A percentile compares a stretch with the other conserved stretches of the same genome.
Conservation (phyloP, 2,113 vertebrate species). For the Albula goreensis region DNA sequence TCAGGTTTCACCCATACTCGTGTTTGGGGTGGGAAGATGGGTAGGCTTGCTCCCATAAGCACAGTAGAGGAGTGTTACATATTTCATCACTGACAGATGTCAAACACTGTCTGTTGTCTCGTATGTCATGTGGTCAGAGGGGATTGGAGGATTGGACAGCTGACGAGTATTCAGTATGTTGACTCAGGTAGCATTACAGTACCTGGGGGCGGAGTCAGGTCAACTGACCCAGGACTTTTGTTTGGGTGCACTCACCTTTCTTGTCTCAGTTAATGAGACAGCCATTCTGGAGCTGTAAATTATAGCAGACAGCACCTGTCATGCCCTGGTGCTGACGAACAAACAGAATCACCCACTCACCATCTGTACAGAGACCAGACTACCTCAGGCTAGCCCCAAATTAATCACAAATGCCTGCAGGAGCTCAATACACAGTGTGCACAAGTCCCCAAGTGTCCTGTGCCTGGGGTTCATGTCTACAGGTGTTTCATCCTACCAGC, state of each 20-base stretch:
- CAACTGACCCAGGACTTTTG: background rate
- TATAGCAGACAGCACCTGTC: background rate
- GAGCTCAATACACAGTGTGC: background rate
- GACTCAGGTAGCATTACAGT: background rate
- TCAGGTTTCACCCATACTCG: background rate
- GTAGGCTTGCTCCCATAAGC: background rate
- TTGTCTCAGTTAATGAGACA: background rate
- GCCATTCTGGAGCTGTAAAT: background rate
- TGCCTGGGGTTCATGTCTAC: too few species aligned
- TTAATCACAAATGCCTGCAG: too few species aligned
- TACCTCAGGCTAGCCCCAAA: background rate
- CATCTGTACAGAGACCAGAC: background rate
- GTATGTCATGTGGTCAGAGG: background rate
- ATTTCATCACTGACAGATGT: slow-evolving; percentile 2
- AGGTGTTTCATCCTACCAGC: too few species aligned
- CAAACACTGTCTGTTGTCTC: background rate
- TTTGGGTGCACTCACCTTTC: background rate
- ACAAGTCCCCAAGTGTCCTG: background rate
- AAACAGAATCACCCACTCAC: background rate
- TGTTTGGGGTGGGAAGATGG: background rate
- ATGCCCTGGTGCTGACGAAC: background rate
- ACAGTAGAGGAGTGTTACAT: background rate
- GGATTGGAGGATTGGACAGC: too few species aligned
- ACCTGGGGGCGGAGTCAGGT: background rate
- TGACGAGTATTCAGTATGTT: background rate